Conservation (phyloP, 2,113 vertebrate species). For the Cyrtonyx montezumae region DNA sequence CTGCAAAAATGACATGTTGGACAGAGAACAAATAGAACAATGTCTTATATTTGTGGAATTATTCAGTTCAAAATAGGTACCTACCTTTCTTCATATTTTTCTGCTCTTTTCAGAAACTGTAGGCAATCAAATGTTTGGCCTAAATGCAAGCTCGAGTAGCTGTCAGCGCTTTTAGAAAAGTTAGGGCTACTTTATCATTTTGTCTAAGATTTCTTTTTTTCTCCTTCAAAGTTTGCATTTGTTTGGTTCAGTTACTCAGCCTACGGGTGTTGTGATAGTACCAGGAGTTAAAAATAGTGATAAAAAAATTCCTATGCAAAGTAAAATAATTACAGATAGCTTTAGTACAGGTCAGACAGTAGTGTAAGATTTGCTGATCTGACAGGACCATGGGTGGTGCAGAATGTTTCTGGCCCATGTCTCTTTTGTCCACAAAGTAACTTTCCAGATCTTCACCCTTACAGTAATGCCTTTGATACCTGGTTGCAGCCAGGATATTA, state of each 20-base stretch:
- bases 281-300: not conserved
- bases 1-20: not conserved
- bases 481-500: not conserved
- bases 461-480: not conserved
- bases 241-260: not conserved
- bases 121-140: not conserved
- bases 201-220: not conserved
- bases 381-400: not conserved
- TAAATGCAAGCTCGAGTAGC: not conserved
- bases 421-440: not conserved
- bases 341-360: not conserved
- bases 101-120: not conserved
- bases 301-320: not conserved
- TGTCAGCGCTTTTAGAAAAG: not conserved
- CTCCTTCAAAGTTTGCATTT: not conserved
- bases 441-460: not conserved
- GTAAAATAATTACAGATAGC: not conserved
- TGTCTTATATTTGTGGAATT: not conserved
- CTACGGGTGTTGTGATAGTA: not conserved
- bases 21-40: constrained; percentile 8
- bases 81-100: not conserved
- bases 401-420: not conserved
- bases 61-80: not conserved
- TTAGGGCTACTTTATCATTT: not conserved
- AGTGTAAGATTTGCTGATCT: not conserved